Base-by-base conservation (phyloP, 2,888 invertebrate species). In the Aspidapion aeneum region DNA sequence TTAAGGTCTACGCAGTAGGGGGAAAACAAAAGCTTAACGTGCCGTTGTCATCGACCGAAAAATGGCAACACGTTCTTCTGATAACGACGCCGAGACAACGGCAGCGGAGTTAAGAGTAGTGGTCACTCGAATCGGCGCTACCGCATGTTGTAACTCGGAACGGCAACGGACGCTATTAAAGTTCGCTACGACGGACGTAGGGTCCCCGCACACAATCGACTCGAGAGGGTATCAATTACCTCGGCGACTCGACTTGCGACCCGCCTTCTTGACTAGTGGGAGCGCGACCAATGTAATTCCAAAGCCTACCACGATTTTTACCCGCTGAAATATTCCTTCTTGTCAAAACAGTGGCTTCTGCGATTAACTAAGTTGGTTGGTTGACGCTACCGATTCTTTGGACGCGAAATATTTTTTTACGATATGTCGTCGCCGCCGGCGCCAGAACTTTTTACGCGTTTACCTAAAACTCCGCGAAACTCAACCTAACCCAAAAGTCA, bases 201-300 rank as follows among this genome's bases (percentile, higher is more conserved):
- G 3, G 35, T 35, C 3, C 35, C 12, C 35, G 35, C 5, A 35
- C 35, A 12, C 35, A 12, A 35, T 7, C 35, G 35, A 35, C 35
- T 69, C 69, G 69, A 69, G 70, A 68, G 70, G 69, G 64, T 74
- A 87, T 84, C 86, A 87, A 84, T 86, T 87, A 82, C 85, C 84
- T 79, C 78, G 71, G 64, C 64, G 71, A n/a, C 12, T 35, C 3
- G 35, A 35, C 35, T 64, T 70, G 67, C 66, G 69, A 78, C 77
- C 75, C 80, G 79, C 79, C 79, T 78, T 63, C 76, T 72, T 69
- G 75, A 75, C 63, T 63, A 76, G 79, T 78, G 80, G 77, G 81
- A 82, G 79, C 80, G 79, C 20, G 17, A 79, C 80, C 82, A 82
- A 79, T 78, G 78, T 78, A 78, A 78, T 77, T 77, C 78, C 74